Percentiles rank a stretch among this genome's conserved stretches.
Evolutionary conservation across 1,140 invertebrate species (phyloP).

Genomic region (Drosophila bocqueti): DNA sequence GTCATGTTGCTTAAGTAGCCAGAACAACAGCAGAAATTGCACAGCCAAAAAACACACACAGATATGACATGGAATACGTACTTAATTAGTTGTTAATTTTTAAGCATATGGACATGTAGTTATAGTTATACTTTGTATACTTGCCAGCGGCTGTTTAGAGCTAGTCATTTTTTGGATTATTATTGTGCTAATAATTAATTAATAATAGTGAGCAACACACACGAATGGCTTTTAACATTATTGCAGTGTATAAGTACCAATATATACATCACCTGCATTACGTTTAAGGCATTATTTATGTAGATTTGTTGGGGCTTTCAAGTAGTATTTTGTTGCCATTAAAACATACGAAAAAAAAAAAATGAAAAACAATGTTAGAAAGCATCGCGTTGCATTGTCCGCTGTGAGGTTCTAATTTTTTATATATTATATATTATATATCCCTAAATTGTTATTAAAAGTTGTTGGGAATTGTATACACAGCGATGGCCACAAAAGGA

Average conservation of each 20-base stretch:
- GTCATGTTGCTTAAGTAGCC: constrained; percentile 67
- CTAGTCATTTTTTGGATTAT: constrained; percentile 60
- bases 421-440: constrained; percentile 38
- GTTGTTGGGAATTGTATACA: constrained; percentile 58
- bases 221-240: constrained; percentile 65
- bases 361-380: constrained; percentile 11
- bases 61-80: constrained; percentile 51
- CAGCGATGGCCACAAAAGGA: constrained; percentile 15
- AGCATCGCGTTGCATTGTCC: constrained; percentile 47
- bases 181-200: constrained; percentile 54
- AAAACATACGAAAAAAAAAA: not conserved
- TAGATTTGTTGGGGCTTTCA: constrained; percentile 43
- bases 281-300: constrained; percentile 17
- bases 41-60: constrained; percentile 19
- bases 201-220: constrained; percentile 51
- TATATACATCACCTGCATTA: constrained; percentile 40
- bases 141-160: constrained; percentile 68
- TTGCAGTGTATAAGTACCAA: constrained; percentile 46
- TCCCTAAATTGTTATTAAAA: constrained; percentile 71
- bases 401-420: constrained; percentile 55
- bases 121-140: constrained; percentile 19
- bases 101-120: constrained; percentile 46
- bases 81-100: constrained; percentile 49
- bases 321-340: constrained; percentile 41
- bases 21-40: constrained; percentile 22